These are phyloP conservation scores for Odobenus rosmarus DNA, from an alignment of 2,113 vertebrate species.

Conservation along the genomic window DNA sequence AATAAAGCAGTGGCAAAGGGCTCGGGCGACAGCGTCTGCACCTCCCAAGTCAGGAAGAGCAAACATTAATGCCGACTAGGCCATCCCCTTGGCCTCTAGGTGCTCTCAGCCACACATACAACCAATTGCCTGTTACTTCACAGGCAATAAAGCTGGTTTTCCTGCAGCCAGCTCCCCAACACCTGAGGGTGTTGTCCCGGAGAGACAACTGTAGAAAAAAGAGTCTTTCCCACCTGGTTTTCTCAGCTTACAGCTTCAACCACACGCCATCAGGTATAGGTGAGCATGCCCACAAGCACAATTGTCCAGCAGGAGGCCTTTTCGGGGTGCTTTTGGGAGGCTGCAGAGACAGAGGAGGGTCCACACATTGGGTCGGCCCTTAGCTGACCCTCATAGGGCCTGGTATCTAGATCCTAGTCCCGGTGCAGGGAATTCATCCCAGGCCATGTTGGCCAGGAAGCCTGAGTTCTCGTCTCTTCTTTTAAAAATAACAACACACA, in stretches of 20 bases:
- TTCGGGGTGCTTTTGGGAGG: rapidly evolving
- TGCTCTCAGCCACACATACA: rapidly evolving
- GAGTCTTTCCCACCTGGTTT: neutral
- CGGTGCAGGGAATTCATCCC: too few relatives aligned
- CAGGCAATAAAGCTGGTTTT: rapidly evolving
- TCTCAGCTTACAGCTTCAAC: neutral
- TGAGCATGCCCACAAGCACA: rapidly evolving
- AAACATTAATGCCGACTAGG: rapidly evolving
- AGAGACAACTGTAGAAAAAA: neutral
- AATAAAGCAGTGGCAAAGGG: neutral
- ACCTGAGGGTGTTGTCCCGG: neutral
- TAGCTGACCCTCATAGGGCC: too few relatives aligned
- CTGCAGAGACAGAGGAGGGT: too few relatives aligned
- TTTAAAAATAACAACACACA: neutral
- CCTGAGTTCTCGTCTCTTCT: neutral
- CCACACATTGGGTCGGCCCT: rapidly evolving
- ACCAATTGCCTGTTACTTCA: rapidly evolving
- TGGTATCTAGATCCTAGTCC: rapidly evolving
- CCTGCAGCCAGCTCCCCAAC: neutral
- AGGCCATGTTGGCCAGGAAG: neutral
- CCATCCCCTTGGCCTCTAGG: neutral
- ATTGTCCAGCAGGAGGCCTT: neutral
- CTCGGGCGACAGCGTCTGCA: rapidly evolving
- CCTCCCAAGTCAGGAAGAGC: neutral
- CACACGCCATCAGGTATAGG: rapidly evolving